Base-by-base conservation (phyloP, 2,888 invertebrate genomes). In the Dynastes tityus region DNA sequence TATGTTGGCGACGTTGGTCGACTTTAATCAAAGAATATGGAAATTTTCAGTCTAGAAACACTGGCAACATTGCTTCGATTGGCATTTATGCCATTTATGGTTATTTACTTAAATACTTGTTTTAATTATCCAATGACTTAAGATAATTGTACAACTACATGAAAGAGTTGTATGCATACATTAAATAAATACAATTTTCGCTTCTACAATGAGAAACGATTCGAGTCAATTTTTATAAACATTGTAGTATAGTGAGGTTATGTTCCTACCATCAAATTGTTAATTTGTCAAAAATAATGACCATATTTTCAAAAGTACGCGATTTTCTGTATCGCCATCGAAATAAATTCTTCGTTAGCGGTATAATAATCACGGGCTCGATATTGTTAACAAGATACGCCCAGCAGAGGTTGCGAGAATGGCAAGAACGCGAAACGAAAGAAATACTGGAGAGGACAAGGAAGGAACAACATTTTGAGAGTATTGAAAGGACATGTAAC, bases 401-500 rank as follows among this genome's bases (percentile, higher is more conserved):
- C 2, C 93, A 95, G 84, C 92, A 91, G 73, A 95, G 94, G 87
- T 88, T 98, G 0, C 88, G 93, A 82, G 95, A 97, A 89, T 96
- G 96, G 92, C 96, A 97, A 87, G 95, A 97, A 85, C 92, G 91
- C 79, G 95, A 97, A 87, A 93, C 96, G 1, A 92, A 92, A 82
- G 95, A 95, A 81, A 94, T 96, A 86, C 90, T 97, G 81, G 95
- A 96, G 82, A 92, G 94, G 87, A 93, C 95, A 11, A 92, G 95
- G 79, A 94, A 95, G 79, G 94, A 94, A 86, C 96, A 96, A 84
- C 97, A 98, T 87, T 98, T 96, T 89, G 97, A 97, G 88, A 95
- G 95, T 80, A 97, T 96, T 51, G 96, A 97, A 85, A 91, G 94
- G 81, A 97, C 97, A 9, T 97, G 97, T 85, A 95, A 96, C 88